Base-by-base conservation (phyloP, 2,113 vertebrate genomes). In the Bettongia penicillata region DNA sequence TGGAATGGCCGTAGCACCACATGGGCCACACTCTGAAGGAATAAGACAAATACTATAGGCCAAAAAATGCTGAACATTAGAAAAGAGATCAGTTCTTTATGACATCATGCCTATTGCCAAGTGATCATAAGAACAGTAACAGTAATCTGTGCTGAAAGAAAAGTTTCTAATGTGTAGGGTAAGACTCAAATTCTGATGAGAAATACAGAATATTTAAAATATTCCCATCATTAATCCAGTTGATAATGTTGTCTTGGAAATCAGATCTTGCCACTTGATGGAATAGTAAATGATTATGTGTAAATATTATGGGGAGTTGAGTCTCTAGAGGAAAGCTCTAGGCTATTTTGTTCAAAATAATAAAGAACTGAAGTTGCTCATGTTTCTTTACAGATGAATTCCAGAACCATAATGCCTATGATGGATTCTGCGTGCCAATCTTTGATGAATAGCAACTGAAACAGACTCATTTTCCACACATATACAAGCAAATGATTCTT, bases 401-500 rank as follows among this genome's bases (percentile, higher is more conserved):
- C 50, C 26, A 92, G 68, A 89, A 90, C 47, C 28, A 49, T 28
- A 37, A 57, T 22, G 50, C 52, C 11, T 90, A 43, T 94, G 84
- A 53, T 91, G 90, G 8, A 53, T 51, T 90, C 26, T n/a, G 31
- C 68, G 23, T 31, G n/a, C 10, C 16, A 50, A 90, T 90, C 51
- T 94, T 49, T 91, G 14, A 47, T 31, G 95, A 51, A 48, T 0
- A 95, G 92, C 47, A 95, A 61, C 94, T 93, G 53, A 92, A 95
- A 55, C 28, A 53, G 84, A 93, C 61, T 31, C 37, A 92, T 43
- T 94, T 95, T 91, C 3, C 77, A 96, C 52, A 47, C 61, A 52
- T 8, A 48, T 5, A 10, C 49, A 47, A 91, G 57, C 10, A 93
- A 95, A 93, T 95, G 52, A 93, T 49, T 94, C n/a, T n/a, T 95